These are phyloP conservation scores for Myrmophylax atrothorax DNA, from an alignment of 2,113 vertebrate genomes.

Conservation along the genomic window DNA sequence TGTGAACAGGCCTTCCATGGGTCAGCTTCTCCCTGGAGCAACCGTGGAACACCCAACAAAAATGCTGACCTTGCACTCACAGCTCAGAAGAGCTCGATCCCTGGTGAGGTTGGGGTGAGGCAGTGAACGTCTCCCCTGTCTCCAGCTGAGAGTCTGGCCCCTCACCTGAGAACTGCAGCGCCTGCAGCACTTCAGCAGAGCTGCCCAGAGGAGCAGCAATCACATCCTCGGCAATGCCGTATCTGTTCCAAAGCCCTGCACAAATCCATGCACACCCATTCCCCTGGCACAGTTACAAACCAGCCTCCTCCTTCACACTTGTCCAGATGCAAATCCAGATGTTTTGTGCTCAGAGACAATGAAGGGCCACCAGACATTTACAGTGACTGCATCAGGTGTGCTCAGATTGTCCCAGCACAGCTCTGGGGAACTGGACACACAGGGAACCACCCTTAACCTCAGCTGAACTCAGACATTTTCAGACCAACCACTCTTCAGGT, in stretches of 20 bases:
- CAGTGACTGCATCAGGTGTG: no score
- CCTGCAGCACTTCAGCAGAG: background rate
- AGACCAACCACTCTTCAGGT: background rate
- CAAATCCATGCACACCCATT: background rate
- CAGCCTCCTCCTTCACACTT: background rate
- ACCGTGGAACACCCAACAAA: background rate
- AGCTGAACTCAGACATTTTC: background rate
- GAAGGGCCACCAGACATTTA: background rate
- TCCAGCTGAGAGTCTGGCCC: background rate
- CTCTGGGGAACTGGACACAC: background rate
- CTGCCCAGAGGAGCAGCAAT: fast-evolving
- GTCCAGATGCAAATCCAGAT: background rate
- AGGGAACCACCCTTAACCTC: no score
- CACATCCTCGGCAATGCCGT: fast-evolving
- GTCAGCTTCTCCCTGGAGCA: background rate
- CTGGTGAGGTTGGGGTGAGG: fast-evolving
- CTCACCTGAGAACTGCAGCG: fast-evolving
- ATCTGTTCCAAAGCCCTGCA: fast-evolving
- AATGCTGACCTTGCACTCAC: background rate
- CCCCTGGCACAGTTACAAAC: background rate
- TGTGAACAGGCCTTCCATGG: background rate
- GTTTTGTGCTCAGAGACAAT: no score
- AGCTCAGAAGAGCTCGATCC: fast-evolving
- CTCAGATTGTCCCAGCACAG: background rate
- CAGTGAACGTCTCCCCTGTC: fast-evolving